Base-by-base conservation (phyloP, 2,888 invertebrate genomes). In the Hydroisotoma schaefferi region DNA sequence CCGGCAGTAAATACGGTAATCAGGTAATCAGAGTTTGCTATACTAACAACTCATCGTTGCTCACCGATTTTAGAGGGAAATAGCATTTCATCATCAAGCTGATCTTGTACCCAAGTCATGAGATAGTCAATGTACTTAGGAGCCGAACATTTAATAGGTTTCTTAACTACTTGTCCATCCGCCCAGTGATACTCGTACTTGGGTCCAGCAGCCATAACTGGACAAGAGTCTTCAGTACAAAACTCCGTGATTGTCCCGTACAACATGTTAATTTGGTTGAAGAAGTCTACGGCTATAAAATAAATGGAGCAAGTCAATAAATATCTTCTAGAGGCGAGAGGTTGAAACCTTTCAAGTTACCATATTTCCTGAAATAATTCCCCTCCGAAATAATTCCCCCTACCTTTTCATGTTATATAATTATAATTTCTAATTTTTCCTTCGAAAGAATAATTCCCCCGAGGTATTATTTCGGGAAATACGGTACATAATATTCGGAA, bases 161-260 rank as follows among this genome's bases (percentile, higher is more conserved):
- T 98, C 79, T 98, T 94, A 26, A 97, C 94, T 0, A 94, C 94
- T 75, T 92, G 91, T 0, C 97, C 97, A 79, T 98, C 97, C 0
- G 98, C 98, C 99, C 99, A 99, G 79, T 97, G 97, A 80, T 99
- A 99, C 80, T 99, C 98, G 77, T 98, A 97, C 80, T 97, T 95
- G 67, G 97, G 95, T 44, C 98, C 98, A 15, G 98, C 98, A 10
- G 94, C 95, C 98, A 99, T 98, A 73, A 98, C 94, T 10, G 91
- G 88, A 79, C 94, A 98, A 70, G 91, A 90, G 75, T 94, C 92
- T 78, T 95, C 94, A 2, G 95, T 94, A 78, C 99, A 99, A 80
- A 95, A 97, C 80, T 99, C 99, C n/a, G 97, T 97, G 75, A 99
- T 94, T 28, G 98, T 99, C 54, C 99, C 99, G 76, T 98, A 99